These are phyloP conservation scores for Drosophila emarginata DNA, from an alignment of 2,888 invertebrate genomes.

Conservation along the genomic window DNA sequence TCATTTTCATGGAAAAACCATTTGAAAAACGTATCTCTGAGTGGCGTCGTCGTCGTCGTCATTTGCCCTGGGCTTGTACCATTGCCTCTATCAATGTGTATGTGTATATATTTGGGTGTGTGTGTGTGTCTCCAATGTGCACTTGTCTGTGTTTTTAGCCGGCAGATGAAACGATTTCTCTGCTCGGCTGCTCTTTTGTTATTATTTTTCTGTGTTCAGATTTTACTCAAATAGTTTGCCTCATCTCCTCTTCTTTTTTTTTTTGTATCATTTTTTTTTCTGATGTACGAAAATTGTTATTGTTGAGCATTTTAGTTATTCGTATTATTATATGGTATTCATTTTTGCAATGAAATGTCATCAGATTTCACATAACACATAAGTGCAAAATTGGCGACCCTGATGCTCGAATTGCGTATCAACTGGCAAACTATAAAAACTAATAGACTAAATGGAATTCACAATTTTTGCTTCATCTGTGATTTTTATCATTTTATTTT, in stretches of 20 bases:
- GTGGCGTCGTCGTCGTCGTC: conserved; percentile 28
- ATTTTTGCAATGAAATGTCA: conserved; percentile 23
- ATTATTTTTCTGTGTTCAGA: conserved; percentile 14
- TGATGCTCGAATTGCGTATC: conserved; percentile 29
- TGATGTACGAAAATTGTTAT: conserved; percentile 58
- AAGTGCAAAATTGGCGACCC: conserved; percentile 72
- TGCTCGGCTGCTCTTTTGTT: conserved; percentile 2
- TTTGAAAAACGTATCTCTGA: conserved; percentile 53
- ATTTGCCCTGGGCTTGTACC: conserved; percentile 57
- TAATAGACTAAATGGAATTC: conserved; percentile 42
- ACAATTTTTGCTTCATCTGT: conserved; percentile 9
- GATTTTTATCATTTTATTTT: not conserved
- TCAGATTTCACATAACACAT: conserved; percentile 37
- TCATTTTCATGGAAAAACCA: conserved; percentile 64
- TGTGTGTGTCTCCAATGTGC: conserved; percentile 19
- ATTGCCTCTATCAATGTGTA: not conserved
- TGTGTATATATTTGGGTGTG: conserved; percentile 16
- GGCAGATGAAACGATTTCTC: conserved; percentile 50
- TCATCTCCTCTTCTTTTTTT: conserved; percentile 34
- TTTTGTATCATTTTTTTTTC: conserved; percentile 41
- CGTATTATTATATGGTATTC: conserved; percentile 40
- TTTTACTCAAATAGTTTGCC: conserved; percentile 50
- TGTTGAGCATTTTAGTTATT: conserved; percentile 48
- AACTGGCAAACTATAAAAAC: conserved; percentile 52
- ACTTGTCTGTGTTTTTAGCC: conserved; percentile 21